phyloP scores from a whole-genome alignment of 2,888 invertebrate genomes.

The Halictus ligatus region DNA sequence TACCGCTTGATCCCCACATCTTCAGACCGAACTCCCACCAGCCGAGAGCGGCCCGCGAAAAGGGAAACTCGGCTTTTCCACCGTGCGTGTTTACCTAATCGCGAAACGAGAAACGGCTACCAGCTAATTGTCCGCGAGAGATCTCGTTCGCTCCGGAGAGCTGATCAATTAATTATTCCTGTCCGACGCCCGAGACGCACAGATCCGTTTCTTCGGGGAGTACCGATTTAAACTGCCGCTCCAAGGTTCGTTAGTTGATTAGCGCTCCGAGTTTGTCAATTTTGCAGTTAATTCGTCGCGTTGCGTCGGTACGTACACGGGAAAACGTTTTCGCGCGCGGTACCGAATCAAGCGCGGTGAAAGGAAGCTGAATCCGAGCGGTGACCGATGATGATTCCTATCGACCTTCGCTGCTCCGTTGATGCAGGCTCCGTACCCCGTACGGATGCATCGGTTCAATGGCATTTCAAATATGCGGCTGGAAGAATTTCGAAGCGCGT shows the following conservation, averaged over 20 bases:
- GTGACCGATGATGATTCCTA: slow-evolving; percentile 11
- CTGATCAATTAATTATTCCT: neutral
- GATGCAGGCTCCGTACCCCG: neutral
- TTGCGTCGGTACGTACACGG: neutral
- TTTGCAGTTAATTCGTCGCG: neutral
- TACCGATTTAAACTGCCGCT: neutral
- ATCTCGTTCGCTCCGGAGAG: neutral
- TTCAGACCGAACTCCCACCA: slow-evolving; percentile 64
- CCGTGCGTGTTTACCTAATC: neutral
- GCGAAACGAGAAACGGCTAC: neutral
- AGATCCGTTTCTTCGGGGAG: neutral
- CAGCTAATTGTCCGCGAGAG: neutral
- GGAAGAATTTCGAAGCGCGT: neutral
- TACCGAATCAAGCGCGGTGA: slow-evolving; percentile 2
- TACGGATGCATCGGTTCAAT: neutral
- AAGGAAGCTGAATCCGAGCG: slow-evolving; percentile 11
- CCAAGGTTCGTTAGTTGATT: neutral
- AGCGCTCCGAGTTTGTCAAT: neutral
- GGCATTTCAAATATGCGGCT: neutral
- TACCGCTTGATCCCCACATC: slow-evolving; percentile 76
- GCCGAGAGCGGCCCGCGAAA: slow-evolving; percentile 32
- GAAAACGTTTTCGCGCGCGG: neutral
- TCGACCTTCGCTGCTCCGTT: slow-evolving; percentile 11
- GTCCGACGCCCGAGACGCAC: neutral
- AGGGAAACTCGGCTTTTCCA: slow-evolving; percentile 57